These are phyloP conservation scores for Ictidomys tridecemlineatus DNA, from an alignment of 2,113 vertebrate species.

Conservation along the genomic window DNA sequence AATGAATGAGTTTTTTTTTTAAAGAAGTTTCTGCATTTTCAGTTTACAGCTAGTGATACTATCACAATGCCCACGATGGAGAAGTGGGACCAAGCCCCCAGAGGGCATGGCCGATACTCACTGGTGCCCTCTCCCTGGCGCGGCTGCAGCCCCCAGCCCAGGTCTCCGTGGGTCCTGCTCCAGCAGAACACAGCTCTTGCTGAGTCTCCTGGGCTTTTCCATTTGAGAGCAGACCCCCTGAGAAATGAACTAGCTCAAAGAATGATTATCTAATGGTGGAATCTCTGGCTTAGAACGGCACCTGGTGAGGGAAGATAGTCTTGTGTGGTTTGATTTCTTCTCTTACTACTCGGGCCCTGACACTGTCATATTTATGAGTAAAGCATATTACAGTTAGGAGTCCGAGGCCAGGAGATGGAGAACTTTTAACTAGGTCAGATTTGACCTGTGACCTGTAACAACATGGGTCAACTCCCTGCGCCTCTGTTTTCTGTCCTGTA, in stretches of 20 bases:
- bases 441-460: too few species aligned
- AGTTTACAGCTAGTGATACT: fast-evolving
- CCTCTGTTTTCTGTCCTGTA: not conserved
- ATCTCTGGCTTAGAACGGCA: not conserved
- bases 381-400: not conserved
- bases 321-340: not conserved
- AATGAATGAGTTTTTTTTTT: not conserved
- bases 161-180: not conserved
- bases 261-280: not conserved
- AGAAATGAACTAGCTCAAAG: not conserved
- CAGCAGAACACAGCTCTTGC: fast-evolving
- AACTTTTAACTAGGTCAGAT: not conserved
- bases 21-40: not conserved
- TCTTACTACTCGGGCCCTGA: not conserved
- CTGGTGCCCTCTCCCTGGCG: not conserved
- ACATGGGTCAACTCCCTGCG: fast-evolving
- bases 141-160: too few species aligned
- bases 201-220: too few species aligned
- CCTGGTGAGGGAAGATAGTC: not conserved
- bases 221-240: not conserved
- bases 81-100: too few species aligned
- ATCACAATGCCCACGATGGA: fast-evolving
- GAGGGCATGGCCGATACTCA: not conserved
- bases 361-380: not conserved
- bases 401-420: fast-evolving